These are phyloP conservation scores for Dipodomys merriami DNA, from an alignment of 2,113 vertebrate species.

Conservation along the genomic window DNA sequence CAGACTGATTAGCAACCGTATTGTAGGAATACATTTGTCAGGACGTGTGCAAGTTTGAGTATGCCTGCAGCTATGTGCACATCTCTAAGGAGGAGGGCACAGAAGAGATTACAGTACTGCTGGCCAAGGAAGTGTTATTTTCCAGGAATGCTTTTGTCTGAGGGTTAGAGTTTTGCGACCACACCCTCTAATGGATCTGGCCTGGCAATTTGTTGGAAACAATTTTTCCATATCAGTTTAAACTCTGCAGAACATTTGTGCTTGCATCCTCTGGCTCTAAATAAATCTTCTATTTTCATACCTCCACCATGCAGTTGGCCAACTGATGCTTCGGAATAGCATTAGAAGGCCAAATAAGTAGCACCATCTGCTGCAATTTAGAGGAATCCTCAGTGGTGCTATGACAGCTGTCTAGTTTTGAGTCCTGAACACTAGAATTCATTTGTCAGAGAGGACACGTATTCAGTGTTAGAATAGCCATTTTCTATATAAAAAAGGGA, in stretches of 20 bases:
- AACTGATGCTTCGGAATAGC: constrained; percentile 73
- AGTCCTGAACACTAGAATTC: constrained; percentile 61
- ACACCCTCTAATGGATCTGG: constrained; percentile 55
- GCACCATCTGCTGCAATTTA: constrained; percentile 76
- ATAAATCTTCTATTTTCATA: constrained; percentile 77
- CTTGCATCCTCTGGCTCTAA: constrained; percentile 61
- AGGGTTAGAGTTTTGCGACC: constrained; percentile 9
- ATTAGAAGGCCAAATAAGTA: constrained; percentile 73
- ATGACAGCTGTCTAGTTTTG: constrained; percentile 74
- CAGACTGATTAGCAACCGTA: constrained; percentile 12
- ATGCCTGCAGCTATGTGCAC: not conserved
- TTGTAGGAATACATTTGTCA: constrained; percentile 18
- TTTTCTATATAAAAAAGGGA: constrained; percentile 42
- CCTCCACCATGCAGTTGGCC: constrained; percentile 70
- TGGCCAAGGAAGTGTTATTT: constrained; percentile 46
- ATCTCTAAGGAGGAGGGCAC: not conserved
- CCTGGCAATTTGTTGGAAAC: constrained; percentile 31
- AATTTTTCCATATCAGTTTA: constrained; percentile 68
- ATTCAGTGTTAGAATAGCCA: constrained; percentile 42
- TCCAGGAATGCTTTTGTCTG: constrained; percentile 41
- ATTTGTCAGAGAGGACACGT: constrained; percentile 64
- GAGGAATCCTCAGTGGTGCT: constrained; percentile 65
- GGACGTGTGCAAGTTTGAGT: not conserved
- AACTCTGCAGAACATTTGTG: constrained; percentile 62
- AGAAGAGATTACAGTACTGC: constrained; percentile 53